Conservation (phyloP, 1,140 invertebrate species). For the Sweltsa coloradensis region DNA sequence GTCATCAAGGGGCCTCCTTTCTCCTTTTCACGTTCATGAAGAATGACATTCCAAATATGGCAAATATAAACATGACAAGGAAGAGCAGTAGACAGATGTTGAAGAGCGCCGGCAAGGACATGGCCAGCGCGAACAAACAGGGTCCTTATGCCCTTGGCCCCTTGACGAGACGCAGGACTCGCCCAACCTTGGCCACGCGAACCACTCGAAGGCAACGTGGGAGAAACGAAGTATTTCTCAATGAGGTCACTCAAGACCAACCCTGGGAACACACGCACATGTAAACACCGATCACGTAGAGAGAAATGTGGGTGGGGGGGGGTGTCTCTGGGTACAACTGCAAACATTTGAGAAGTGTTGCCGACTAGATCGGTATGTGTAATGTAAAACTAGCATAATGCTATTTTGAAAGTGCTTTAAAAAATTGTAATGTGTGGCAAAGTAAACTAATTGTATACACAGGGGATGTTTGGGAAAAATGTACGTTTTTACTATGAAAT, state of each 20-base stretch:
- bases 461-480: no score
- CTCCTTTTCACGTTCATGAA: constrained; percentile 90
- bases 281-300: no score
- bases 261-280: no score
- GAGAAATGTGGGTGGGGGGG: no score
- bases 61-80: constrained; percentile 98
- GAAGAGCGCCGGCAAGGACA: constrained; percentile 94
- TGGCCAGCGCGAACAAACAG: constrained; percentile 92
- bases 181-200: constrained; percentile 92
- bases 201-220: constrained; percentile 92
- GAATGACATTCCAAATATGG: constrained; percentile 98
- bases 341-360: no score
- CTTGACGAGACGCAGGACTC: constrained; percentile 92
- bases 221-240: constrained; percentile 94
- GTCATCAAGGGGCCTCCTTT: constrained; percentile 82
- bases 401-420: no score
- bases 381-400: no score
- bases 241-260: constrained; percentile 90
- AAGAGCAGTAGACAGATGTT: constrained; percentile 96
- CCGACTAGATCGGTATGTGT: no score
- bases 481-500: no score
- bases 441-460: no score
- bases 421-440: no score
- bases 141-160: constrained; percentile 95
- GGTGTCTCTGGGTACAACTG: no score